Evolutionary conservation across 2,113 vertebrate species (phyloP).

Genomic region (Ophthalmolycus amberensis): DNA sequence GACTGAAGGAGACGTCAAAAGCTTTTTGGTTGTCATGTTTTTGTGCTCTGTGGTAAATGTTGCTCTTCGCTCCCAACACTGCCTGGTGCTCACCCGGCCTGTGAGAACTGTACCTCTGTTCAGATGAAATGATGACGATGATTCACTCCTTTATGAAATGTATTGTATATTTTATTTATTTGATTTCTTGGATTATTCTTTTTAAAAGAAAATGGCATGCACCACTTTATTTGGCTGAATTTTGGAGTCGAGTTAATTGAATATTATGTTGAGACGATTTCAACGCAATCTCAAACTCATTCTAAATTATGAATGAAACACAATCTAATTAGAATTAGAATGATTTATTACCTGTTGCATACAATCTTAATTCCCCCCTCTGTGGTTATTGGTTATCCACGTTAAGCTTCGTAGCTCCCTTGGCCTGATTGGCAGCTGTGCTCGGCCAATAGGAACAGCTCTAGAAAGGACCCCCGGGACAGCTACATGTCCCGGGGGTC

Average conservation of each 20-base stretch:
- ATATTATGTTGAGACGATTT: conserved; percentile 25
- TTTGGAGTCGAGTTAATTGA: conserved; percentile 9
- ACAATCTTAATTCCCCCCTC: conserved; percentile 29
- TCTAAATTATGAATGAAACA: conserved; percentile 19
- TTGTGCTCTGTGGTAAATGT: conserved; percentile 68
- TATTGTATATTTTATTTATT: conserved; percentile 78
- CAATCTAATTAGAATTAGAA: conserved; percentile 48
- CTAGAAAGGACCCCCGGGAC: not conserved
- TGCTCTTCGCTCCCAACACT: conserved; percentile 76
- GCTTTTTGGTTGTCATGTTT: conserved; percentile 7
- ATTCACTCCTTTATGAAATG: conserved; percentile 73
- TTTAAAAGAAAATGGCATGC: conserved; percentile 82
- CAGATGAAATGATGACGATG: conserved; percentile 60
- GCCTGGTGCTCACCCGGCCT: conserved; percentile 83
- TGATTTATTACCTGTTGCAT: conserved; percentile 38
- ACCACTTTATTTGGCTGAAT: conserved; percentile 69
- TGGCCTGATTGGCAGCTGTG: conserved; percentile 36
- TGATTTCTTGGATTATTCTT: conserved; percentile 41
- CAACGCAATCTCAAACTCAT: conserved; percentile 4
- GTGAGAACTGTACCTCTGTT: conserved; percentile 69
- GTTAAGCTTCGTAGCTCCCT: conserved; percentile 18
- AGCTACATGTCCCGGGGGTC: conserved; percentile 1
- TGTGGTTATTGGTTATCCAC: conserved; percentile 23
- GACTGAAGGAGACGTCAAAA: conserved; percentile 24
- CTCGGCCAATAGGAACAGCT: conserved; percentile 32